These are phyloP conservation scores for Tachypleus tridentatus DNA, from an alignment of 1,140 invertebrate species.

Conservation along the genomic window DNA sequence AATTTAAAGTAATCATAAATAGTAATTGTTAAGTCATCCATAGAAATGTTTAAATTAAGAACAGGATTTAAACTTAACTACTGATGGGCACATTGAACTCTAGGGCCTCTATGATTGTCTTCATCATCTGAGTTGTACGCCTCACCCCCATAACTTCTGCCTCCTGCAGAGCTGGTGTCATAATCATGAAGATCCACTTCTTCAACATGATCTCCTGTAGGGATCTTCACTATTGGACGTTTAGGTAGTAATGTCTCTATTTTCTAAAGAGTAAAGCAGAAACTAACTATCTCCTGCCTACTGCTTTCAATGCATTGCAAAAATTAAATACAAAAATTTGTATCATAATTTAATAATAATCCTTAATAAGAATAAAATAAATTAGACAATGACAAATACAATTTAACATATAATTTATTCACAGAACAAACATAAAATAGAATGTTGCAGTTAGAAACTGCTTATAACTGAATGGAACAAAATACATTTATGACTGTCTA, in stretches of 20 bases:
- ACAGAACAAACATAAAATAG: too few species aligned
- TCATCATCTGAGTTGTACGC: conserved; percentile 55
- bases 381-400: too few species aligned
- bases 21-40: too few species aligned
- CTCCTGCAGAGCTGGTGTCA: conserved; percentile 37
- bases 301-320: conserved; percentile 2
- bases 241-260: conserved; percentile 57
- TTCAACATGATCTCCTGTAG: conserved; percentile 59
- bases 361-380: too few species aligned
- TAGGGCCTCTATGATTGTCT: conserved; percentile 45
- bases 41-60: too few species aligned
- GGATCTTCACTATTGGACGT: conserved; percentile 49
- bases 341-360: background rate
- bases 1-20: too few species aligned
- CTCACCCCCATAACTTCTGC: conserved; percentile 34
- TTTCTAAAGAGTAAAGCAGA: conserved; percentile 33
- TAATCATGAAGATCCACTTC: conserved; percentile 69
- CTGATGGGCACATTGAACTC: conserved; percentile 57
- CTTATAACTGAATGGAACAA: too few species aligned
- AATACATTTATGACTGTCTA: too few species aligned
- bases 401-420: too few species aligned
- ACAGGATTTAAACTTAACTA: conserved; percentile 27
- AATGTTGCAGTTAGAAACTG: too few species aligned
- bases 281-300: background rate
- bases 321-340: conserved; percentile 6